These are phyloP conservation scores for Mechanitis mazaeus DNA, from an alignment of 2,888 invertebrate species.

Conservation along the genomic window DNA sequence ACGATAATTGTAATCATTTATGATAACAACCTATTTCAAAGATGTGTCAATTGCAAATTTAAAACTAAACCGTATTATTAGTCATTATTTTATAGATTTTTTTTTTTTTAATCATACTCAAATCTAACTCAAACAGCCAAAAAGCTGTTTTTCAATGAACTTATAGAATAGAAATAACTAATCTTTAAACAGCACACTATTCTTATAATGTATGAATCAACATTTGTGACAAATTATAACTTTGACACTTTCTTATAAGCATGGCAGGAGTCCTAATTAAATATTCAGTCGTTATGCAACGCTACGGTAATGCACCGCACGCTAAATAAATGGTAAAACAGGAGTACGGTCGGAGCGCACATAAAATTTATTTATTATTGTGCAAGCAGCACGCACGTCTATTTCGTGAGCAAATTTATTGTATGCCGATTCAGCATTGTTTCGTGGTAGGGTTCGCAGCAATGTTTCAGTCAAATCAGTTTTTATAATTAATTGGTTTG, in stretches of 20 bases:
- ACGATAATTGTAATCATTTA: too few relatives aligned
- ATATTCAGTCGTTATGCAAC: conserved; percentile 24
- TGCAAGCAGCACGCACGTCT: conserved; percentile 63
- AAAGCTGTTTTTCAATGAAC: too few relatives aligned
- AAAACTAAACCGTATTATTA: too few relatives aligned
- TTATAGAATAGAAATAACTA: too few relatives aligned
- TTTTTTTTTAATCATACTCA: too few relatives aligned
- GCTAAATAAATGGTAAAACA: conserved; percentile 48
- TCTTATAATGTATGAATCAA: too few relatives aligned
- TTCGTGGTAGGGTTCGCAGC: conserved; percentile 48
- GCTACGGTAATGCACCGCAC: conserved; percentile 26
- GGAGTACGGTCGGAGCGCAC: conserved; percentile 42
- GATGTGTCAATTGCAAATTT: too few relatives aligned
- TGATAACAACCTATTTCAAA: too few relatives aligned
- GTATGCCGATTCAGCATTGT: conserved; percentile 63
- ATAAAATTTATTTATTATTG: conserved; percentile 69
- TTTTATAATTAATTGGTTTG: conserved; percentile 23
- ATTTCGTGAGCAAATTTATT: conserved; percentile 66
- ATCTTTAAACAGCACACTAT: too few relatives aligned
- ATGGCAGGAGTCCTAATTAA: conserved; percentile 7
- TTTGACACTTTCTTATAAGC: not conserved
- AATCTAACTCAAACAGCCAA: too few relatives aligned
- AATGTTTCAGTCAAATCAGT: conserved; percentile 33
- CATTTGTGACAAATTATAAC: not conserved
- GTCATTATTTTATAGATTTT: too few relatives aligned